phyloP scores from a whole-genome alignment of 2,113 vertebrate species.

The Mungos mungo region DNA sequence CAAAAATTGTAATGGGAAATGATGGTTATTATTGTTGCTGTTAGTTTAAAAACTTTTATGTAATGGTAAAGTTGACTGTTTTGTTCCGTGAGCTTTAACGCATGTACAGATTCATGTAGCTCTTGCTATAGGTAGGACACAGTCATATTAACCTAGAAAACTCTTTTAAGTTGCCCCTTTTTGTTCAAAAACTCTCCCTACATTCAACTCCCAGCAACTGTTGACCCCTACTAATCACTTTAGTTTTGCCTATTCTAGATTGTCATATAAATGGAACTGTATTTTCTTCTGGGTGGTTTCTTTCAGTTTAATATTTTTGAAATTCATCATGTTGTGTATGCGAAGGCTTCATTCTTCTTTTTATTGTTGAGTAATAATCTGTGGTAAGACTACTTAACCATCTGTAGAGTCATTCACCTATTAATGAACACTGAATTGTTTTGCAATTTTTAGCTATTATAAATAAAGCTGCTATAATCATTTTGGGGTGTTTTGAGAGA shows the following conservation, averaged over 20 bases:
- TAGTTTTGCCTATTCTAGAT: background rate
- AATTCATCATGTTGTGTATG: background rate
- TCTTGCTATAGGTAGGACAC: background rate
- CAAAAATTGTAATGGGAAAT: background rate
- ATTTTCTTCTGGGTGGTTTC: background rate
- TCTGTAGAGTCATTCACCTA: background rate
- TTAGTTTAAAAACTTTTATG: background rate
- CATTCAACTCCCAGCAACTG: background rate
- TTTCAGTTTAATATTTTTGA: constrained; percentile 28
- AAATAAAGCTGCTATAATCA: background rate
- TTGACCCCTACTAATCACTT: background rate
- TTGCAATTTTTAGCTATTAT: background rate
- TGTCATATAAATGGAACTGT: background rate
- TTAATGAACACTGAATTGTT: background rate
- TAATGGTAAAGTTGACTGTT: constrained; percentile 2
- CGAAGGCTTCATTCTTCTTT: background rate
- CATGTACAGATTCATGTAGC: background rate
- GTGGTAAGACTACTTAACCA: background rate
- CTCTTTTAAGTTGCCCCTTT: background rate
- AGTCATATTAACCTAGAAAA: background rate
- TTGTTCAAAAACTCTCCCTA: background rate
- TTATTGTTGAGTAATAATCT: background rate
- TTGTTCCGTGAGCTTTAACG: background rate
- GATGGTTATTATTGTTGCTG: background rate
- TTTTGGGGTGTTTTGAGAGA: background rate